phyloP scores from a whole-genome alignment of 2,113 vertebrate species.

The Seriola rivoliana region DNA sequence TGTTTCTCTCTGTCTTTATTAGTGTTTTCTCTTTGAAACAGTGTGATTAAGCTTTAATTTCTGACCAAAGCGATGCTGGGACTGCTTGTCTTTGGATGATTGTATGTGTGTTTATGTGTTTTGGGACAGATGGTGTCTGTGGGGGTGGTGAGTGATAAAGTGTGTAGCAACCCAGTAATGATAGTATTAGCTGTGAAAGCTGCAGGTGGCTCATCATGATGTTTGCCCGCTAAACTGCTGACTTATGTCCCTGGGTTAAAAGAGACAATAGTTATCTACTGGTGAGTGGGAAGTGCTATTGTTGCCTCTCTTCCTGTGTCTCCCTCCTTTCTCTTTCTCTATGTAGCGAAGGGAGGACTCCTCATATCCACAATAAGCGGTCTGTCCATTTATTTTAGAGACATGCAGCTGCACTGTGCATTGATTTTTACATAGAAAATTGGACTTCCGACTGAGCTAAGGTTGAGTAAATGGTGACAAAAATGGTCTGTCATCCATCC shows the following conservation, averaged over 20 bases:
- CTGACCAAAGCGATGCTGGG: slow-evolving; percentile 24
- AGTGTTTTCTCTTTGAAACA: slow-evolving; percentile 34
- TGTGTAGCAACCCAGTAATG: slow-evolving; percentile 57
- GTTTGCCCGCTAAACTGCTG: slow-evolving; percentile 67
- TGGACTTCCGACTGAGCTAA: slow-evolving; percentile 21
- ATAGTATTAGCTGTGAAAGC: slow-evolving; percentile 67
- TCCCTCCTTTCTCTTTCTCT: slow-evolving; percentile 12
- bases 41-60: slow-evolving; percentile 43
- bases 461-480: not conserved
- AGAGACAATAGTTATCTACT: slow-evolving; percentile 46
- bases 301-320: slow-evolving; percentile 4
- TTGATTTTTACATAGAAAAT: slow-evolving; percentile 44
- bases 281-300: slow-evolving; percentile 43
- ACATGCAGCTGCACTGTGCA: not conserved
- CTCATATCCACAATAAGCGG: not conserved
- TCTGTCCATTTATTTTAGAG: slow-evolving; percentile 35
- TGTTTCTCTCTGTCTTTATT: slow-evolving; percentile 1
- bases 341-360: not conserved
- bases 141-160: slow-evolving; percentile 64
- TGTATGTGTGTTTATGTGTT: slow-evolving; percentile 43
- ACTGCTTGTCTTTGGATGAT: slow-evolving; percentile 36
- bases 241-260: slow-evolving; percentile 62
- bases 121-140: slow-evolving; percentile 60
- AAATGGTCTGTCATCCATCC: not conserved
- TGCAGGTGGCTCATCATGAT: slow-evolving; percentile 64